Evolutionary conservation across 2,888 invertebrate species (phyloP), one percentile per base, ranked within the genome.

Genomic region (Scaptomyza reducta): DNA sequence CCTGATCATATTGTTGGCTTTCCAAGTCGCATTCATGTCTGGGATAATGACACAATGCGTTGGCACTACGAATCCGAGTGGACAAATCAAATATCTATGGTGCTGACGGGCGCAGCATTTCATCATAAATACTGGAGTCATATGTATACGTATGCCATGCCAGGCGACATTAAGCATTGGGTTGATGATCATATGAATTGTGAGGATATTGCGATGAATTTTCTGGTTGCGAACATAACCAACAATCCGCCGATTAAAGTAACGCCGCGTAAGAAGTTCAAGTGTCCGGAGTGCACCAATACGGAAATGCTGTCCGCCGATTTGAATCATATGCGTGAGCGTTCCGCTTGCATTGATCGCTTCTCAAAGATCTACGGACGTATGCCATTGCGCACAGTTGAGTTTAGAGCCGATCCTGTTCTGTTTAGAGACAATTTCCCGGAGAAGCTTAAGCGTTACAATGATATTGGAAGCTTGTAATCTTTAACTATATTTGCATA

Each of bases 141-240:
- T 92, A 94, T 98, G 92, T 99, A 98, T 91, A 97, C 98, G 18
- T 94, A 96, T 82, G 94, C 94, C 44, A 95, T 99, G 96, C 97
- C 98, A 0, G 93, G 94, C 0, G 95, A 95, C 82, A 95, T 98
- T 44, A 95, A 96, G 65, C 93, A 94, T 57, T 98, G 97, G 97
- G 98, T 98, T 0, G 98, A 99, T 90, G 95, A 96, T 14, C 96
- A 97, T 89, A 98, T 98, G 96, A 99, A 99, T 92, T 99, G 98
- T 90, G 99, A 99, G 91, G 98, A 99, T 90, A 98, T 99, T 79
- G 98, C 98, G 1, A 98, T 99, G 97, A 99, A 99, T 92, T 99
- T 98, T 92, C 94, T 99, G 5, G 96, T 99, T 31, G 96, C 98
- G 2, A 98, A 98, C 90, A 92, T 96, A 16, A 98, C 98, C 0